phyloP scores from a whole-genome alignment of 2,888 invertebrate genomes.

The Acanthosepion esculentum region DNA sequence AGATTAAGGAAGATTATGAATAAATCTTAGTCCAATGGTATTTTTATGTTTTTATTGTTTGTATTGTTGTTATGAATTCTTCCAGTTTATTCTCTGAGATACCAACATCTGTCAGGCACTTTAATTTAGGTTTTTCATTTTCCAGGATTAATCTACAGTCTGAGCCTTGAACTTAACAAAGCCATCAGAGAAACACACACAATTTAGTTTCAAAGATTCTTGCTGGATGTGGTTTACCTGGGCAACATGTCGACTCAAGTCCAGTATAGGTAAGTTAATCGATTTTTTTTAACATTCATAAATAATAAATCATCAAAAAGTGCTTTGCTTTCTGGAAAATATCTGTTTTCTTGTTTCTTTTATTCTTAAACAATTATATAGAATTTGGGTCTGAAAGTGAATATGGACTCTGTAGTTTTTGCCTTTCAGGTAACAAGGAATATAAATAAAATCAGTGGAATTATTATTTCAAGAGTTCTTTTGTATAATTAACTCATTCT shows the following conservation, averaged over 20 bases:
- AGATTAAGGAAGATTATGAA: background rate
- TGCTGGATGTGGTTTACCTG: slow-evolving; percentile 22
- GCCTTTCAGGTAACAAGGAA: no score
- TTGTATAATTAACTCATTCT: no score
- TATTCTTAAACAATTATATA: no score
- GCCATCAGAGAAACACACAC: background rate
- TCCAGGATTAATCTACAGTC: background rate
- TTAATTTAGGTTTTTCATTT: background rate
- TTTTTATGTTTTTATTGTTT: background rate
- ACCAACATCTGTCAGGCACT: background rate
- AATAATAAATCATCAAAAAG: no score
- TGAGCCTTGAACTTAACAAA: background rate
- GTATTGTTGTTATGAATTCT: background rate
- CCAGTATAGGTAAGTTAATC: background rate
- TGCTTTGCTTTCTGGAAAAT: no score
- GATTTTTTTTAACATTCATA: background rate
- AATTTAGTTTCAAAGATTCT: slow-evolving; percentile 33
- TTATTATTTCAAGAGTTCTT: no score
- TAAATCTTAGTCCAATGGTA: background rate
- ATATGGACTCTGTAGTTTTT: no score
- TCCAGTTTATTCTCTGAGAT: background rate
- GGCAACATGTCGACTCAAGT: background rate
- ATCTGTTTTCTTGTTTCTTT: no score
- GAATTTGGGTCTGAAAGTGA: no score
- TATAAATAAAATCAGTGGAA: no score